Base-by-base conservation (phyloP, 2,888 invertebrate genomes). In the Pristionchus maxplancki region DNA sequence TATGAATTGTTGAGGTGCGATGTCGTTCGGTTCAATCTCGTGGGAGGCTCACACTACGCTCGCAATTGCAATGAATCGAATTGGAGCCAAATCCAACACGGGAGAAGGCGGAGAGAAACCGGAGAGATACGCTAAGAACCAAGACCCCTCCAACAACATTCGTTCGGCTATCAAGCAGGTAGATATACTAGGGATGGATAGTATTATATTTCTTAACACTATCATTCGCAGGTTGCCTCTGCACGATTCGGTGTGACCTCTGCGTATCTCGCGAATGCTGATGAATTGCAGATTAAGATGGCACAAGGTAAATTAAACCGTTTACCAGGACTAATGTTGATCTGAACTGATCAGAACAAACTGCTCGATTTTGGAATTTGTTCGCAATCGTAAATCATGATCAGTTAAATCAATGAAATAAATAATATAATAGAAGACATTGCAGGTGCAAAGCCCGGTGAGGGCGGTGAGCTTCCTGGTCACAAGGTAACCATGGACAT, bases 211-310 rank as follows among this genome's bases (percentile, higher is more conserved):
- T n/a, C n/a, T n/a, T n/a, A n/a, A 13, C 31, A 8, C 31, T 28
- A 20, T 34, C 13, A 34, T 67, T 11, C n/a, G n/a, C 90, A 95
- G 95, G 98, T 99, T 28, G 99, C 99, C 13, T 98, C 98, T 13
- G 99, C 99, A 13, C 96, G 99, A 84, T 99, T 99, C 95, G 99
- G 99, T 15, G 99, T 99, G 6, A 99, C 98, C 0, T 98, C 98
- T 24, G 97, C 98, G 0, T 99, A 99, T 95, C 95, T 99, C 91
- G 98, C 98, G 15, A 97, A 99, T 95, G 97, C 99, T 0, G 99
- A 99, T 95, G 99, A 99, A 95, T 95, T 99, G 91, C 99, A 99
- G 96, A 99, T 99, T 95, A 99, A 99, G 96, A 99, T 99, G 99
- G 99, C 99, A 13, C 98, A 99, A 89, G 94, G 88, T 89, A 40